These are phyloP conservation scores for Enteromius fasciolatus DNA, from an alignment of 2,797 vertebrate genomes.

Conservation along the genomic window DNA sequence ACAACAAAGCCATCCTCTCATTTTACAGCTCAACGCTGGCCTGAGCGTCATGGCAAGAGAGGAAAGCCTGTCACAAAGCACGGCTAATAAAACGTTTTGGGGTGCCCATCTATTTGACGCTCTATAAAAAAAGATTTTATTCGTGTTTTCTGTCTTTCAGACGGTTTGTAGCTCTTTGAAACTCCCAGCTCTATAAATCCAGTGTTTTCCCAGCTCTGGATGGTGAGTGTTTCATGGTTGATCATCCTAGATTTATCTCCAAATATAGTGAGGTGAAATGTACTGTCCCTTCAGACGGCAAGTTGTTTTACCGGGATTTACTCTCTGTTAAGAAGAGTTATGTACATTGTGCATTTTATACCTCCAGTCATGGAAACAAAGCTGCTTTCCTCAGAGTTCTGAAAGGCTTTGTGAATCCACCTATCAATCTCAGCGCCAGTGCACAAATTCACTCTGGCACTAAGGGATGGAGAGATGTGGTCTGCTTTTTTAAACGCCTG, in stretches of 20 bases:
- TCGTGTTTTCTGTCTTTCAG: constrained; percentile 73
- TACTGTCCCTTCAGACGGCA: constrained; percentile 72
- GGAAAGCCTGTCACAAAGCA: constrained; percentile 69
- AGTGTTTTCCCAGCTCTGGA: constrained; percentile 58
- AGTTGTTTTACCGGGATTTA: constrained; percentile 80
- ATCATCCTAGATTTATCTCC: constrained; percentile 83
- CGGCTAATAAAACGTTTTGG: constrained; percentile 71
- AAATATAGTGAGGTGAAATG: constrained; percentile 78
- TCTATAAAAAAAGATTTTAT: constrained; percentile 75
- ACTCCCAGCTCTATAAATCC: constrained; percentile 72
- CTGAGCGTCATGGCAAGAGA: not conserved
- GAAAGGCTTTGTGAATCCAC: constrained; percentile 72
- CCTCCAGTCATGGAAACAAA: constrained; percentile 72
- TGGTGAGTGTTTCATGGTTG: constrained; percentile 75
- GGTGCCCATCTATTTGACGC: constrained; percentile 71
- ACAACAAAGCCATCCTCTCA: constrained; percentile 42
- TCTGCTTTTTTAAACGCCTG: constrained; percentile 49
- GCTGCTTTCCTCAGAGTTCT: constrained; percentile 72
- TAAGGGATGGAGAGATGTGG: constrained; percentile 55
- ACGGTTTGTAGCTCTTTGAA: constrained; percentile 71
- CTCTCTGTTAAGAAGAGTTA: constrained; percentile 80
- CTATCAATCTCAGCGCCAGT: constrained; percentile 70
- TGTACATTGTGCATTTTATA: constrained; percentile 76
- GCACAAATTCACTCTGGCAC: constrained; percentile 67
- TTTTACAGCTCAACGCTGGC: constrained; percentile 15